Conservation (phyloP, 1,140 invertebrate genomes). For the Acromyrmex charruanus region DNA sequence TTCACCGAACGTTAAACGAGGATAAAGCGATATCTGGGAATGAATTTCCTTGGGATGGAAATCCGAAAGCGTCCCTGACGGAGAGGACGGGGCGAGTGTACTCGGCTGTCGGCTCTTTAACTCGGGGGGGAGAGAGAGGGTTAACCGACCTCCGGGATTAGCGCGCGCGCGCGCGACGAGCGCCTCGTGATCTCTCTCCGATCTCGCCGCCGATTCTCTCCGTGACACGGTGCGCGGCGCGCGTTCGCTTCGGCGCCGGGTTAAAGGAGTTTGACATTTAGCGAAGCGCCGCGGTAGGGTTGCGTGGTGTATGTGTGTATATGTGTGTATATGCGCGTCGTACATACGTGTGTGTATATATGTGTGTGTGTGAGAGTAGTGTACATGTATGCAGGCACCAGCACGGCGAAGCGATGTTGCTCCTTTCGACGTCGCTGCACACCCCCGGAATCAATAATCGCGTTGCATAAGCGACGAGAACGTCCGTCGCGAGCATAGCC, state of each 20-base stretch:
- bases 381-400: constrained; percentile 17
- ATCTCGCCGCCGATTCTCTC: not conserved
- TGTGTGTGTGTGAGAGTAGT: too few relatives aligned
- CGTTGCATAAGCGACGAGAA: constrained; percentile 59
- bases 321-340: not conserved
- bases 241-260: constrained; percentile 30
- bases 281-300: constrained; percentile 51
- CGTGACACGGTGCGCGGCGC: not conserved
- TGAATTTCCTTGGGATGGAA: too few relatives aligned
- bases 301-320: not conserved
- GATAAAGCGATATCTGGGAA: too few relatives aligned
- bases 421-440: constrained; percentile 60
- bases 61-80: not conserved
- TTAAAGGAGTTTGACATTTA: constrained; percentile 60
- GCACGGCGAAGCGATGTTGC: constrained; percentile 60
- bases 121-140: not conserved
- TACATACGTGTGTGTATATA: not conserved
- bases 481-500: constrained; percentile 26
- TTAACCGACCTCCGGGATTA: constrained; percentile 19
- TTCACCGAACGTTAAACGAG: too few relatives aligned
- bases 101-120: constrained; percentile 6
- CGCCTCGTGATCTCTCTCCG: constrained; percentile 11
- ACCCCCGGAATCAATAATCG: constrained; percentile 60
- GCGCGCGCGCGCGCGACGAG: not conserved
- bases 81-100: constrained; percentile 8